Conservation (phyloP, 2,113 vertebrate species). For the Accipiter cooperii region DNA sequence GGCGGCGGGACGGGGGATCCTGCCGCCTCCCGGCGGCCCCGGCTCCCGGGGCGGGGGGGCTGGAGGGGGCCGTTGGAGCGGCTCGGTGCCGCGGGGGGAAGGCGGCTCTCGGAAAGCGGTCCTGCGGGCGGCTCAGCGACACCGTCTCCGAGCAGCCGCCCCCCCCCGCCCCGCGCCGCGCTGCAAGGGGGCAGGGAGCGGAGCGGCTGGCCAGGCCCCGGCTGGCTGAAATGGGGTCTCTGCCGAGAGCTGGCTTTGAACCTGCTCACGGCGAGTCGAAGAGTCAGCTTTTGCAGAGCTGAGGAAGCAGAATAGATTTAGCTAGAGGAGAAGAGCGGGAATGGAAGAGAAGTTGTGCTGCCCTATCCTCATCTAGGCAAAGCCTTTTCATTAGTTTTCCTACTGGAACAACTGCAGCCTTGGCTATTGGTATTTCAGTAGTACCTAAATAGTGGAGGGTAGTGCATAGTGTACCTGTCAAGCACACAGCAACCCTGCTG, state of each 20-base stretch:
- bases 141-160: too few species aligned
- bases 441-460: too few species aligned
- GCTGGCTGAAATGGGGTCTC: rapidly evolving
- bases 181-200: background rate
- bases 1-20: too few species aligned
- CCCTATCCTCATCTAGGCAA: rapidly evolving
- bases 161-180: background rate
- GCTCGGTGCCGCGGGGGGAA: background rate
- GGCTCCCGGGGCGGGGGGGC: too few species aligned
- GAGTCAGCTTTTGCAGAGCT: background rate
- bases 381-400: background rate
- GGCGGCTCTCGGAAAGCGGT: background rate
- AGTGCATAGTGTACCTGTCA: rapidly evolving
- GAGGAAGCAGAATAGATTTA: background rate
- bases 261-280: rapidly evolving
- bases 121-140: background rate
- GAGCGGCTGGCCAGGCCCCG: background rate
- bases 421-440: background rate
- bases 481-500: background rate
- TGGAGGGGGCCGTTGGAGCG: background rate
- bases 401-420: background rate
- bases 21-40: too few species aligned
- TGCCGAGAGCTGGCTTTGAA: background rate
- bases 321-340: background rate
- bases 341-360: background rate